Evolutionary conservation across 2,113 vertebrate genomes (phyloP).

Genomic region (Protobothrops flavoviridis): DNA sequence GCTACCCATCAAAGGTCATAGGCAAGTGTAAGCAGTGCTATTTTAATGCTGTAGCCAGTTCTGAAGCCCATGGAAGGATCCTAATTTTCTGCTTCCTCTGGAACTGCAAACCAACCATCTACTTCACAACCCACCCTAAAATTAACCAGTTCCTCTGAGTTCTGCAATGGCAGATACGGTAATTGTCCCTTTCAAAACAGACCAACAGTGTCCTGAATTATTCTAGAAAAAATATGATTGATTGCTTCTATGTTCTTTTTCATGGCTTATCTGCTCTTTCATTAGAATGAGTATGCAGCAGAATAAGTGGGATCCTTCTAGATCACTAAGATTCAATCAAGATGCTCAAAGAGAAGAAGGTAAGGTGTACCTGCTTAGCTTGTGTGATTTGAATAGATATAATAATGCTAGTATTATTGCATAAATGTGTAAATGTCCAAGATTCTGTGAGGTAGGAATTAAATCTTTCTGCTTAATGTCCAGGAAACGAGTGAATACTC

Average conservation of each 20-base stretch:
- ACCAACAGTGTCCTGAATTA: not conserved
- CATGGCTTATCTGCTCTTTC: conserved; percentile 49
- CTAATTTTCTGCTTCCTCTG: not conserved
- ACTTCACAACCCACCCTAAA: not conserved
- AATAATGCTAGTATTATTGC: not conserved
- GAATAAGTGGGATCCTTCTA: conserved; percentile 92
- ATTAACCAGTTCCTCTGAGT: not conserved
- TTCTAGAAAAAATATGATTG: conserved; percentile 2
- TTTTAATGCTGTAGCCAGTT: not conserved
- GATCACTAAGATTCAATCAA: conserved; percentile 93
- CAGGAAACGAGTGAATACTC: not conserved
- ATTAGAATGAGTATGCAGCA: conserved; percentile 88
- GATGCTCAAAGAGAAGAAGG: conserved; percentile 97
- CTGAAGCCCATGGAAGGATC: not conserved
- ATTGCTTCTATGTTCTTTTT: not conserved
- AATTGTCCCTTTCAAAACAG: not conserved
- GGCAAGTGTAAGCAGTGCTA: not conserved
- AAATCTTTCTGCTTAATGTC: not conserved
- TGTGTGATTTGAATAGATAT: not conserved
- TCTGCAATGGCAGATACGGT: not conserved
- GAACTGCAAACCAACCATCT: not conserved
- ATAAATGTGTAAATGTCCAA: not conserved
- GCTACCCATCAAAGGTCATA: not conserved
- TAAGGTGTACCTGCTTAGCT: conserved; percentile 49
- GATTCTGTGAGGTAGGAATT: not conserved